Percentiles rank a stretch among this genome's conserved stretches.
Evolutionary conservation across 2,797 vertebrate species (phyloP).

Genomic region (Nyctalus aviator): DNA sequence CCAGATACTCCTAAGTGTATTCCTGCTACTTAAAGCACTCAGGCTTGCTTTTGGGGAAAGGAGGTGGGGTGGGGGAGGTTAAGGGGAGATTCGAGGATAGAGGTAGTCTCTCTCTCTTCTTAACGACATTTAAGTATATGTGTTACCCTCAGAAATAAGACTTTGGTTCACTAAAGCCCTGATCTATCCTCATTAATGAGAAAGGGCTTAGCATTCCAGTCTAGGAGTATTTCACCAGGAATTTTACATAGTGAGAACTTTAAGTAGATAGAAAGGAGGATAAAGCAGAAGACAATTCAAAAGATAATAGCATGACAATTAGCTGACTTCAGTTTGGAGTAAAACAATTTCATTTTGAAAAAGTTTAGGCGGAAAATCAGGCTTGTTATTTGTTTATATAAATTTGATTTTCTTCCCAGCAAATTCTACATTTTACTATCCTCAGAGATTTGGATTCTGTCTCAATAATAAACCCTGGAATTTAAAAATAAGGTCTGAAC

Average conservation of each 20-base stretch:
- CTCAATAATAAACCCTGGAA: slow-evolving; percentile 24
- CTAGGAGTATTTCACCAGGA: neutral
- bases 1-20: neutral
- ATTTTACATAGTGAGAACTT: neutral
- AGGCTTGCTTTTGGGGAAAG: neutral
- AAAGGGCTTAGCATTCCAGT: neutral
- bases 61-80: accelerated
- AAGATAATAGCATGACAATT: neutral
- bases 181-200: too few species aligned
- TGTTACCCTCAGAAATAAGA: slow-evolving; percentile 6
- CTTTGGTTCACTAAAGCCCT: neutral
- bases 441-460: slow-evolving; percentile 28
- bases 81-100: neutral
- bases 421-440: neutral
- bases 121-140: neutral
- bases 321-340: neutral
- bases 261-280: neutral
- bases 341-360: slow-evolving; percentile 41
- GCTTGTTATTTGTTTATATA: neutral
- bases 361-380: neutral
- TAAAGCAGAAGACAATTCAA: neutral
- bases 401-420: slow-evolving; percentile 47
- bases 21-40: neutral
- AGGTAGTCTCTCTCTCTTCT: neutral
- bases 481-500: slow-evolving; percentile 50